phyloP scores from a whole-genome alignment of 2,888 invertebrate genomes.

The Sepioteuthis lessoniana region DNA sequence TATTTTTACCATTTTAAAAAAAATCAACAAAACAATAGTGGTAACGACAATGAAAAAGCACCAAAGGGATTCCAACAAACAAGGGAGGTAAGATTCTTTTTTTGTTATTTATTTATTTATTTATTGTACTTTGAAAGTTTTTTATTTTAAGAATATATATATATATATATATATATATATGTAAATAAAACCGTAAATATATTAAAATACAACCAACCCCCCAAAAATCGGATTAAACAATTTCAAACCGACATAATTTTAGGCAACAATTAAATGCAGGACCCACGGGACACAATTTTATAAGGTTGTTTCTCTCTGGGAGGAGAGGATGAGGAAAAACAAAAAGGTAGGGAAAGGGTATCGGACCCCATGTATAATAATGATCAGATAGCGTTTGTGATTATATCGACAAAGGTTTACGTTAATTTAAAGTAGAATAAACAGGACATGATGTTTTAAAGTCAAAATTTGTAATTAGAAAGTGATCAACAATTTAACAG shows the following conservation, averaged over 20 bases:
- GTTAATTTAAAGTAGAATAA: neutral
- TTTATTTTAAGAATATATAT: neutral
- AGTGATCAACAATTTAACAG: neutral
- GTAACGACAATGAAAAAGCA: no score
- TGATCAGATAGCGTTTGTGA: neutral
- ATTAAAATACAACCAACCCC: neutral
- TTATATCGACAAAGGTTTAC: neutral
- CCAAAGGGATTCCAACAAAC: no score
- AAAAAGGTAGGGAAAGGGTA: neutral
- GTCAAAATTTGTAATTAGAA: neutral
- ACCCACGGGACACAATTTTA: constrained; percentile 24
- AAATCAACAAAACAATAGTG: no score
- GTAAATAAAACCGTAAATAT: neutral
- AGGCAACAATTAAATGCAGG: neutral
- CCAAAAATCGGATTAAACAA: no score
- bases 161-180: neutral
- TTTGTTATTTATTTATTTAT: neutral
- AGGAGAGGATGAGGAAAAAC: neutral
- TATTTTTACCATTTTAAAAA: no score
- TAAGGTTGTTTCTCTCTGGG: neutral
- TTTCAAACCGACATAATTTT: no score
- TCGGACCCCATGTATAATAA: neutral
- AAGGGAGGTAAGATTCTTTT: no score
- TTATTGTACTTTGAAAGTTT: neutral
- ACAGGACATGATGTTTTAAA: neutral